A percentile compares a stretch with the other conserved stretches of the same genome.
Conservation (phyloP, 1,140 invertebrate species). For the Triops cancriformis region DNA sequence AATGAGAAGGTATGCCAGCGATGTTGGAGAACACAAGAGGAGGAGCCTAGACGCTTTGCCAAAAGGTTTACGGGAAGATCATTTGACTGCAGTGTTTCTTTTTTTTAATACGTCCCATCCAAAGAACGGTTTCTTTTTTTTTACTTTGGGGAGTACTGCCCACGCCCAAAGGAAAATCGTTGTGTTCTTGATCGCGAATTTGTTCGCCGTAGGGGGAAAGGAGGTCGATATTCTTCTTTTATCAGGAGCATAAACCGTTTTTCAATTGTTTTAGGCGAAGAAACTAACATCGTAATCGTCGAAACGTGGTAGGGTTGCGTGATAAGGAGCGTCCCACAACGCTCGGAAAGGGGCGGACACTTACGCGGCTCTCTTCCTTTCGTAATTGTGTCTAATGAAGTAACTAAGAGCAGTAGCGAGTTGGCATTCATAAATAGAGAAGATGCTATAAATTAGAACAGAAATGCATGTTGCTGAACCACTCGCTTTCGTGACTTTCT, state of each 20-base stretch:
- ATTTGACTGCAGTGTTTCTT: not conserved
- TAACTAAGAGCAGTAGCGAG: not conserved
- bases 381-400: conserved; percentile 10
- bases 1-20: not conserved
- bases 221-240: not conserved
- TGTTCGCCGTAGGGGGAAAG: not conserved
- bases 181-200: not conserved
- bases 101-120: not conserved
- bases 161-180: not conserved
- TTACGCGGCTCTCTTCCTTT: not conserved
- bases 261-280: not conserved
- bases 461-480: not conserved
- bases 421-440: not conserved
- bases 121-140: not conserved
- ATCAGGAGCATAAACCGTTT: not conserved
- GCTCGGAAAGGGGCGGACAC: not conserved
- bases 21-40: not conserved
- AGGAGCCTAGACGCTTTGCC: not conserved
- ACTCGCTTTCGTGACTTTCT: not conserved
- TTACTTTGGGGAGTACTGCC: not conserved
- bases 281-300: not conserved
- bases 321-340: not conserved
- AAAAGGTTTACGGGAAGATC: not conserved
- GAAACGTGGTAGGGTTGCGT: not conserved
- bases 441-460: not conserved